Evolutionary conservation across 2,113 vertebrate genomes (phyloP), one percentile per base, ranked within the genome.

Genomic region (Sorex fumeus): DNA sequence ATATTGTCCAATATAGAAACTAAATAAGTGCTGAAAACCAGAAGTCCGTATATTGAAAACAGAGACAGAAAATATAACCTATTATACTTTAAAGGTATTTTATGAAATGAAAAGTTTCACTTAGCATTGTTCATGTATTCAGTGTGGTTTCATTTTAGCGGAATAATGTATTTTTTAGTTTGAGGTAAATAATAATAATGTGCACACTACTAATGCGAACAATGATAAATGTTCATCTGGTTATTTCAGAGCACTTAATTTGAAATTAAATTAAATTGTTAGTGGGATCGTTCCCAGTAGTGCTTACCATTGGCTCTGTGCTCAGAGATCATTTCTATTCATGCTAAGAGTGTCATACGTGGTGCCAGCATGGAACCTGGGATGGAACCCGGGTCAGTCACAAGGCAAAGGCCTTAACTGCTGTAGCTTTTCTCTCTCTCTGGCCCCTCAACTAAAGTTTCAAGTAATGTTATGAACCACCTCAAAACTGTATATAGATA

Each of bases 21-120:
- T 93, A 96, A 74, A 75, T 45, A 95, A 79, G 66, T 96, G 75
- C n/a, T 11, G 50, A 95, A 96, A 64, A 95, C 86, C 53, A 60
- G 57, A 76, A 93, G 77, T 84, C 72, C 79, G 74, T 90, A 95
- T 81, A 94, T 95, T 95, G 74, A 95, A 96, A 91, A 95, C 67
- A 93, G 89, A 93, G 94, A 96, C 30, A 32, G 36, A 93, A 81
- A 96, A 93, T 45, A 96, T 16, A 87, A 91, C 92, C 74, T 57
- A 87, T 87, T 95, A 78, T 71, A 53, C 74, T 96, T 87, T 89
- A 34, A 96, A 93, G 70, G 70, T 80, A 74, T 71, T 90, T 92
- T 84, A 74, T 97, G 88, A 93, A 96, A 97, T 83, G 57, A 89
- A 85, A 47, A 91, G 91, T 6, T 2, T 93, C 87, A 77, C 4